Evolutionary conservation across 1,140 invertebrate genomes (phyloP).

Genomic region (Brachionus plicatilis): DNA sequence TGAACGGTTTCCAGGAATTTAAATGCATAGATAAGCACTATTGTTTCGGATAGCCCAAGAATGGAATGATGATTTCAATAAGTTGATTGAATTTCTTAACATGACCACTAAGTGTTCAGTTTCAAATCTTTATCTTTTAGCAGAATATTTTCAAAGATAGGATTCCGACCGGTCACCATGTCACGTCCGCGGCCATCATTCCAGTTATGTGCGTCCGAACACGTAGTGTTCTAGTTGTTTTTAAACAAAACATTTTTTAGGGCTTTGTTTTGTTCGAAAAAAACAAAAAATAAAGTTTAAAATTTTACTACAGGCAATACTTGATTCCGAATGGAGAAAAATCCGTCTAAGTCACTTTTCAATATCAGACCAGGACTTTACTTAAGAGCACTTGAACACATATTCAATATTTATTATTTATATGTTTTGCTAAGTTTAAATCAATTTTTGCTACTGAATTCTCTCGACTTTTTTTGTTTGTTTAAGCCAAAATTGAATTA

Average conservation of each 20-base stretch:
- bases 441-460: neutral
- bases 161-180: neutral
- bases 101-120: neutral
- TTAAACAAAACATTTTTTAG: neutral
- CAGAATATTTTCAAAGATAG: neutral
- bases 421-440: neutral
- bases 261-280: neutral
- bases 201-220: neutral
- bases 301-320: slow-evolving; percentile 11
- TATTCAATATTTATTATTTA: neutral
- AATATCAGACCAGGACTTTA: neutral
- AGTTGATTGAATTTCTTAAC: neutral
- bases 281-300: neutral
- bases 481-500: slow-evolving; percentile 23
- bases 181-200: neutral
- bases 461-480: slow-evolving; percentile 4
- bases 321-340: neutral
- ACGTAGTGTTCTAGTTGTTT: neutral
- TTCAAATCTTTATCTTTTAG: neutral
- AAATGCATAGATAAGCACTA: slow-evolving; percentile 4
- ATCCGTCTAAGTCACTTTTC: neutral
- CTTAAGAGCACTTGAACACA: neutral
- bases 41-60: neutral
- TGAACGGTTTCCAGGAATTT: slow-evolving; percentile 28
- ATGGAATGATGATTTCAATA: neutral